Percentiles rank a stretch among this genome's conserved stretches.
These are phyloP conservation scores for Ophion costatus DNA, from an alignment of 2,888 invertebrate species.

Conservation along the genomic window DNA sequence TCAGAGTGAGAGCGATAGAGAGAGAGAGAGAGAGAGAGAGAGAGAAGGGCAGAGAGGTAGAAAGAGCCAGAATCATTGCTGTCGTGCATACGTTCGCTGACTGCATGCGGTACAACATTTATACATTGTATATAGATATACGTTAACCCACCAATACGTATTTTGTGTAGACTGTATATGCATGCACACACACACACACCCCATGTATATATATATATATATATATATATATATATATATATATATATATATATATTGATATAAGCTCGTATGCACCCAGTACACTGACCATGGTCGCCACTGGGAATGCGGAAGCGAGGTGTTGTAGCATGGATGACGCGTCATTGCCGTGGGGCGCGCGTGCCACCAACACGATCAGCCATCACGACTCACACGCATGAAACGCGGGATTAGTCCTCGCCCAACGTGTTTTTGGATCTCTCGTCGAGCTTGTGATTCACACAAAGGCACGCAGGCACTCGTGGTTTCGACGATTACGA, in stretches of 20 bases:
- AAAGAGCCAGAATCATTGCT: constrained; percentile 32
- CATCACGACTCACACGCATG: constrained; percentile 35
- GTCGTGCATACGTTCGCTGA: constrained; percentile 40
- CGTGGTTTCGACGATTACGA: constrained; percentile 21
- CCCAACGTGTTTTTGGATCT: constrained; percentile 18
- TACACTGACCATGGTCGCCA: constrained; percentile 56
- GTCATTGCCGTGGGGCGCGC: constrained; percentile 83
- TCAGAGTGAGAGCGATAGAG: constrained; percentile 25
- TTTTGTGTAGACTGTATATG: not conserved
- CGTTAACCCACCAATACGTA: not conserved
- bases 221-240: too few relatives aligned
- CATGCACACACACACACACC: too few relatives aligned
- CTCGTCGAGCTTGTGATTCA: not conserved
- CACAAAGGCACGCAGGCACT: not conserved
- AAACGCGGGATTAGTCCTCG: not conserved
- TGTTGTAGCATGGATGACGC: constrained; percentile 83
- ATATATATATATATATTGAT: not conserved
- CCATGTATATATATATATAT: too few relatives aligned
- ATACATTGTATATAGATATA: not conserved
- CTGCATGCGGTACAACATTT: constrained; percentile 9
- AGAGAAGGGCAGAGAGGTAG: not conserved
- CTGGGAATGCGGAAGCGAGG: constrained; percentile 75
- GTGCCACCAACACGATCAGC: constrained; percentile 78
- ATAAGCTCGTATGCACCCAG: constrained; percentile 35
- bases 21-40: constrained; percentile 8